Evolutionary conservation across 2,113 vertebrate genomes (phyloP).

Genomic region (Otolemur garnettii): DNA sequence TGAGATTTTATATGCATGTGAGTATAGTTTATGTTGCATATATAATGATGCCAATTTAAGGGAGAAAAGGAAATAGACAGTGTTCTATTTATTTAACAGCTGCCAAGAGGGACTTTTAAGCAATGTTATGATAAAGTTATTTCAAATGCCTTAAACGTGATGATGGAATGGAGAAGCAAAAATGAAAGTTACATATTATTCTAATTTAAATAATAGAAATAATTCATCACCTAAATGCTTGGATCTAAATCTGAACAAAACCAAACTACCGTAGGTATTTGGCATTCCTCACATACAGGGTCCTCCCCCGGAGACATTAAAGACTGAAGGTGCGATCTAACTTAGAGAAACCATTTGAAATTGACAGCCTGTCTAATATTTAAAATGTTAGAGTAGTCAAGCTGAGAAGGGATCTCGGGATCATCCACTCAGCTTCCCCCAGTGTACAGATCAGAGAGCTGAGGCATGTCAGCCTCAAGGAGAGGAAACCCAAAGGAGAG

Average conservation of each 20-base stretch:
- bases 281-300: neutral
- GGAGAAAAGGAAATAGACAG: neutral
- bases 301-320: neutral
- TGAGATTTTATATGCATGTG: neutral
- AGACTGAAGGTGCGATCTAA: neutral
- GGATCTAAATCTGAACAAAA: neutral
- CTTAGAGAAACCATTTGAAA: neutral
- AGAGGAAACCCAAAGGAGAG: neutral
- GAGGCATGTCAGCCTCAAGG: neutral
- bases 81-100: neutral
- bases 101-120: conserved; percentile 26
- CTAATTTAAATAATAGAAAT: neutral
- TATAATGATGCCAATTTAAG: neutral
- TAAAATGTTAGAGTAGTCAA: conserved; percentile 2
- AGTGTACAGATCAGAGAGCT: neutral
- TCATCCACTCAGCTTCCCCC: neutral
- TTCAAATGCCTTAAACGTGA: neutral
- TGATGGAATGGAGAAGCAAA: neutral
- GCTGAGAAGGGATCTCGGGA: neutral
- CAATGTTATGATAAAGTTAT: neutral
- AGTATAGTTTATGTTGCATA: neutral
- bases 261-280: neutral
- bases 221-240: neutral
- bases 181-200: neutral
- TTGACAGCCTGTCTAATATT: neutral